phyloP scores from a whole-genome alignment of 2,797 vertebrate species.

The Channallabes apus region DNA sequence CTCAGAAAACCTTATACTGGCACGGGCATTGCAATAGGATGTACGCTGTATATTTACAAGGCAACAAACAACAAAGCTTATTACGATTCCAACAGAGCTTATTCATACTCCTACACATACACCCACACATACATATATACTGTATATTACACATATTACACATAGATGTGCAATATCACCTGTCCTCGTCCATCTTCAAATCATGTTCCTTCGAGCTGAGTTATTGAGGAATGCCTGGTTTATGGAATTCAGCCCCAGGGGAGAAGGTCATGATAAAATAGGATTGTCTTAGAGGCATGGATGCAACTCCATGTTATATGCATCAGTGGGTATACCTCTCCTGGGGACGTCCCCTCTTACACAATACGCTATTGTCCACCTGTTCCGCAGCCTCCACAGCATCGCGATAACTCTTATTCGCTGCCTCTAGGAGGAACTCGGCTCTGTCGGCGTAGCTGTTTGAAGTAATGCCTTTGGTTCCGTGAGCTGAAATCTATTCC shows the following conservation, averaged over 20 bases:
- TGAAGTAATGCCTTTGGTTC: constrained; percentile 17
- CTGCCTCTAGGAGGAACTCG: constrained; percentile 45
- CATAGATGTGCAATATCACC: neutral
- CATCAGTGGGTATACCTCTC: constrained; percentile 55
- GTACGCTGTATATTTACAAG: neutral
- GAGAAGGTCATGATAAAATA: constrained; percentile 64
- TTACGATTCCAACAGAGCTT: neutral
- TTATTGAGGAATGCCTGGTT: constrained; percentile 60
- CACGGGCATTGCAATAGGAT: neutral
- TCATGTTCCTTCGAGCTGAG: constrained; percentile 49
- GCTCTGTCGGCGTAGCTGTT: constrained; percentile 6
- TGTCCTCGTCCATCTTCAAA: constrained; percentile 40
- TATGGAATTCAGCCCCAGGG: constrained; percentile 56
- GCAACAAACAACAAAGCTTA: neutral
- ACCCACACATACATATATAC: neutral
- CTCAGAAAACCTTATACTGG: neutral
- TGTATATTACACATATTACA: too few species aligned
- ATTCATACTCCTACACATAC: neutral
- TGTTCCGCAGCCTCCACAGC: constrained; percentile 51
- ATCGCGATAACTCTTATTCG: constrained; percentile 68
- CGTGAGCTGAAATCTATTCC: constrained; percentile 36
- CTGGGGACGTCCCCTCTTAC: constrained; percentile 47
- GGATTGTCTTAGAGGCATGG: constrained; percentile 55
- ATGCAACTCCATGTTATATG: constrained; percentile 69
- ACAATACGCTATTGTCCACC: constrained; percentile 64